Conservation (phyloP, 2,113 vertebrate species). For the Speoplatyrhinus poulsoni region DNA sequence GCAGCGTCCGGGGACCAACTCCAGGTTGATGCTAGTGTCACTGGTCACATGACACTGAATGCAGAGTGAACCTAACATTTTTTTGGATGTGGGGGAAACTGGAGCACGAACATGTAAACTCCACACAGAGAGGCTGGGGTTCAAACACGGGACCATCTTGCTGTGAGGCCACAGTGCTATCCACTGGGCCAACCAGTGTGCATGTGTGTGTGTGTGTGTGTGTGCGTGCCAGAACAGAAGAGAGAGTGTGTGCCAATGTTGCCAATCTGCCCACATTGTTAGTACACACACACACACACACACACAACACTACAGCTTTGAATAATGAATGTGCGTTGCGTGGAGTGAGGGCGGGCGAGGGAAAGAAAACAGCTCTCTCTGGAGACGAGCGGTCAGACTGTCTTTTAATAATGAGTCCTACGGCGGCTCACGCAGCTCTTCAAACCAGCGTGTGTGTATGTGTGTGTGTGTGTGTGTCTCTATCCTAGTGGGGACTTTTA, state of each 20-base stretch:
- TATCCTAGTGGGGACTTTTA: too few species aligned
- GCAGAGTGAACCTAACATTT: background rate
- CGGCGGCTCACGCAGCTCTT: slow-evolving; percentile 21
- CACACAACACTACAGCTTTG: background rate
- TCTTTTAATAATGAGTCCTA: slow-evolving; percentile 33
- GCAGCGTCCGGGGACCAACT: too few species aligned
- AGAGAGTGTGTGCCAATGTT: background rate
- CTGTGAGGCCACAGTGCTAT: background rate
- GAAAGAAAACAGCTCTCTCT: slow-evolving; percentile 11
- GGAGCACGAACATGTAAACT: background rate
- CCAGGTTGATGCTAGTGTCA: too few species aligned
- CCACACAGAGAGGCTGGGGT: background rate
- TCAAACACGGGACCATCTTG: background rate
- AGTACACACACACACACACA: background rate
- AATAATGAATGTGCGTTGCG: slow-evolving; percentile 9
- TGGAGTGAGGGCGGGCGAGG: background rate
- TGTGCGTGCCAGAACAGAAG: background rate
- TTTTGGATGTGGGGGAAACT: background rate
- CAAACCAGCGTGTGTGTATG: background rate
- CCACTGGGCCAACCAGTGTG: too few species aligned
- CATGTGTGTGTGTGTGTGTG: too few species aligned
- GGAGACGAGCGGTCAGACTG: slow-evolving; percentile 1
- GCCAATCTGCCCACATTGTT: background rate
- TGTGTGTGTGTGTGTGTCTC: background rate
- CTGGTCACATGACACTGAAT: too few species aligned